Evolutionary conservation across 2,797 vertebrate genomes (phyloP), one percentile per base, ranked within the genome.

Genomic region (Distichodus sexfasciatus): DNA sequence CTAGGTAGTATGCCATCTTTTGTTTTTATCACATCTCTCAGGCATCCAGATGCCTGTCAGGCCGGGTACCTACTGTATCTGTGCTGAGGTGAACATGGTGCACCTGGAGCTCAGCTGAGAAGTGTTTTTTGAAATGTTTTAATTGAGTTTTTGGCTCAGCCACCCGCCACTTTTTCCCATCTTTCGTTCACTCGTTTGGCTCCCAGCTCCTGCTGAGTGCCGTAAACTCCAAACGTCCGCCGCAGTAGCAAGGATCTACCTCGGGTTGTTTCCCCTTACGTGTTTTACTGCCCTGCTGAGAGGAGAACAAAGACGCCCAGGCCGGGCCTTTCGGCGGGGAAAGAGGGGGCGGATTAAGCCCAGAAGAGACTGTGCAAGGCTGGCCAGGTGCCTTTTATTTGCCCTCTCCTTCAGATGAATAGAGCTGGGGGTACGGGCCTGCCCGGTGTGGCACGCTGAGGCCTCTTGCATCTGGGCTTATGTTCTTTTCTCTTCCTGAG

Each of bases 51-150:
- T 60, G 35, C 46, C 38, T 51, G 24, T 35, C 23, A 15, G 47
- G 35, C 40, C 31, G 31, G 44, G 23, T 59, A 46, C 47, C 36
- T 50, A 8, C 31, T 3, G 15, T 10, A 55, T 35, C 12, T 6
- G 12, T n/a, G 7, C n/a, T 24, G 35, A 63, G 24, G 12, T 15
- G 29, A 65, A 11, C 66, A 58, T 57, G 23, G 72, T 77, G 79
- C 83, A 86, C 80, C 81, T 84, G 82, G 74, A 81, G 81, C 63
- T 79, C 48, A 69, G 38, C 71, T 71, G 70, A 76, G 79, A 70
- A 79, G 71, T 82, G 76, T 71, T 75, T 82, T 83, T 82, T n/a
- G n/a, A n/a, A 79, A 87, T 83, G 84, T 86, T 78, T 84, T 78
- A 80, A 86, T 87, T 80, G 68, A 73, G 59, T 26, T 71, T n/a